A percentile compares a stretch with the other conserved stretches of the same genome.
Evolutionary conservation across 2,113 vertebrate species (phyloP).

Genomic region (Ceyx margarethae): DNA sequence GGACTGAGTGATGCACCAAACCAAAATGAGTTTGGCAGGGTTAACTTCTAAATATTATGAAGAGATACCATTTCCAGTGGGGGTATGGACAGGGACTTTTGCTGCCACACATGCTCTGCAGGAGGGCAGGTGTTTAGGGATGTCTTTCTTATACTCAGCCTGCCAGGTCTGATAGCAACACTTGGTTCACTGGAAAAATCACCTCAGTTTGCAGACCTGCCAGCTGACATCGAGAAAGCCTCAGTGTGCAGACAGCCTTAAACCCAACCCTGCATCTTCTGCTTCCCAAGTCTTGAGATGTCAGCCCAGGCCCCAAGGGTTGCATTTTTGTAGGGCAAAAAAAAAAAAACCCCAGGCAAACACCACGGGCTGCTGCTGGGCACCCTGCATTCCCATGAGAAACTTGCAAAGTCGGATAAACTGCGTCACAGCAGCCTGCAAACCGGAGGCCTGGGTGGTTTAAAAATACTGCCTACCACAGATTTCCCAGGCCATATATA

Average conservation of each 20-base stretch:
- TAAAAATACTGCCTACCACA: slow-evolving; percentile 72
- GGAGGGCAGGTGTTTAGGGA: neutral
- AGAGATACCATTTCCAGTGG: fast-evolving
- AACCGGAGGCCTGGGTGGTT: slow-evolving; percentile 53
- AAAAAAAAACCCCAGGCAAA: neutral
- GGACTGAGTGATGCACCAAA: neutral
- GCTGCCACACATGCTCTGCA: fast-evolving
- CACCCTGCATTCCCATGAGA: slow-evolving; percentile 83
- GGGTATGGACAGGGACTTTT: neutral
- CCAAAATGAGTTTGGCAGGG: neutral
- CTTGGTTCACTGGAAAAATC: neutral
- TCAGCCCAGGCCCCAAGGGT: neutral
- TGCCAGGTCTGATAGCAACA: fast-evolving
- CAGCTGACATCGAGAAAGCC: neutral
- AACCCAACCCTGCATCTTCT: neutral
- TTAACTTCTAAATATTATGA: neutral
- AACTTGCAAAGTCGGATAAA: slow-evolving; percentile 59
- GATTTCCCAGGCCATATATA: slow-evolving; percentile 82
- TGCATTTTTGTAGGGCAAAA: neutral
- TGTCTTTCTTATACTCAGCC: neutral
- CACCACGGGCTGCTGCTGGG: neutral
- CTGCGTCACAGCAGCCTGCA: slow-evolving; percentile 64
- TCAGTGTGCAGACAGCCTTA: neutral
- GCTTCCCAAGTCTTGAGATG: slow-evolving; percentile 31
- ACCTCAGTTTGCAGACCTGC: neutral